Evolutionary conservation across 1,140 invertebrate species (phyloP).

Genomic region (Reticulitermes speratus): DNA sequence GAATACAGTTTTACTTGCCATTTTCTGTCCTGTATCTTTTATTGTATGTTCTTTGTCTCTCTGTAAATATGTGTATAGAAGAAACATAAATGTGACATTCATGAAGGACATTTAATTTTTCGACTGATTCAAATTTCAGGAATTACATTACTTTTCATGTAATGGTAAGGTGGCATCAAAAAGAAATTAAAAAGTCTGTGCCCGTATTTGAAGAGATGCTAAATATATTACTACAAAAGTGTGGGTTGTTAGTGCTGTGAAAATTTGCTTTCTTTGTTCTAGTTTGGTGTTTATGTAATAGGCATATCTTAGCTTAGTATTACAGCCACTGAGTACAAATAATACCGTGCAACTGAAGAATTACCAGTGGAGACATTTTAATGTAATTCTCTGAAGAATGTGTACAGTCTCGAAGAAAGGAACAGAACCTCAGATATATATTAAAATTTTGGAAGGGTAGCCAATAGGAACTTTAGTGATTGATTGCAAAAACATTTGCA

Average conservation of each 20-base stretch:
- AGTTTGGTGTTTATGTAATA: neutral
- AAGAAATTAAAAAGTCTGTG: neutral
- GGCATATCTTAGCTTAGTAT: neutral
- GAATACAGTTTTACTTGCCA: conserved; percentile 35
- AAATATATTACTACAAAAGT: neutral
- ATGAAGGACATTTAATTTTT: conserved; percentile 32
- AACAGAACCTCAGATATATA: neutral
- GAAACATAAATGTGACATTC: conserved; percentile 39
- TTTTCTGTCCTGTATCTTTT: conserved; percentile 41
- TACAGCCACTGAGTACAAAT: neutral
- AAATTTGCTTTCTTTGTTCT: conserved; percentile 4
- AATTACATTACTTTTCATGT: neutral
- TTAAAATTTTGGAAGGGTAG: neutral
- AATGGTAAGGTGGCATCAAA: neutral
- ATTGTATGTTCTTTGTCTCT: conserved; percentile 44
- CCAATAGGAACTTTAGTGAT: neutral
- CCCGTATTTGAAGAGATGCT: neutral
- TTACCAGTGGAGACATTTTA: neutral
- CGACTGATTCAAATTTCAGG: conserved; percentile 56
- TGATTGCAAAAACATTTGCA: neutral
- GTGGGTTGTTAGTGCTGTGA: neutral
- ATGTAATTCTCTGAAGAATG: neutral
- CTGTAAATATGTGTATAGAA: conserved; percentile 42
- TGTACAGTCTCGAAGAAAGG: neutral
- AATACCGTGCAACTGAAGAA: neutral